phyloP scores from a whole-genome alignment of 2,113 vertebrate genomes.

The Notothenia rossii region DNA sequence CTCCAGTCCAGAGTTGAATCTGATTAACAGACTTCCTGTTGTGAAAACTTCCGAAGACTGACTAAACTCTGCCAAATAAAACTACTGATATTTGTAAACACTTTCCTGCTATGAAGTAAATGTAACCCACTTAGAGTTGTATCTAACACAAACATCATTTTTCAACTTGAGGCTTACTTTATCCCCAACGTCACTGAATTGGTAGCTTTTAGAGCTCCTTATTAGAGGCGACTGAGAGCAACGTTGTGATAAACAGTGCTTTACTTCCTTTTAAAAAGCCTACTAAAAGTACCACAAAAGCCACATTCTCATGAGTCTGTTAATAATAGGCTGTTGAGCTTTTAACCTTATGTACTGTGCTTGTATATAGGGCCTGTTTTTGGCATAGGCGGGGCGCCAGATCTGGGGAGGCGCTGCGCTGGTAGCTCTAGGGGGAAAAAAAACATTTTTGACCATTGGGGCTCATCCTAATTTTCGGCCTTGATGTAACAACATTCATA shows the following conservation, averaged over 20 bases:
- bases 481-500: no score
- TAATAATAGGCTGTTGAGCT: not conserved
- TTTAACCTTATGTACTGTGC: not conserved
- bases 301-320: not conserved
- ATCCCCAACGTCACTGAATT: not conserved
- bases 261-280: not conserved
- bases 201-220: not conserved
- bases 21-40: constrained; percentile 5
- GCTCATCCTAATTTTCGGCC: no score
- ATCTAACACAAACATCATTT: not conserved
- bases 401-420: no score
- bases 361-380: not conserved
- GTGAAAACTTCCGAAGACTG: not conserved
- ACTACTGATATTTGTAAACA: not conserved
- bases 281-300: not conserved
- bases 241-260: not conserved
- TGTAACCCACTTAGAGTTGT: not conserved
- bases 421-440: no score
- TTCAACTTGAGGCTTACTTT: not conserved
- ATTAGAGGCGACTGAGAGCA: not conserved
- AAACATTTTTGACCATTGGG: no score
- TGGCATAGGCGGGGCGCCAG: no score
- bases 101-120: not conserved
- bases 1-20: not conserved
- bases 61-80: not conserved